Evolutionary conservation across 2,113 vertebrate genomes (phyloP).

Genomic region (Onychostoma macrolepis): DNA sequence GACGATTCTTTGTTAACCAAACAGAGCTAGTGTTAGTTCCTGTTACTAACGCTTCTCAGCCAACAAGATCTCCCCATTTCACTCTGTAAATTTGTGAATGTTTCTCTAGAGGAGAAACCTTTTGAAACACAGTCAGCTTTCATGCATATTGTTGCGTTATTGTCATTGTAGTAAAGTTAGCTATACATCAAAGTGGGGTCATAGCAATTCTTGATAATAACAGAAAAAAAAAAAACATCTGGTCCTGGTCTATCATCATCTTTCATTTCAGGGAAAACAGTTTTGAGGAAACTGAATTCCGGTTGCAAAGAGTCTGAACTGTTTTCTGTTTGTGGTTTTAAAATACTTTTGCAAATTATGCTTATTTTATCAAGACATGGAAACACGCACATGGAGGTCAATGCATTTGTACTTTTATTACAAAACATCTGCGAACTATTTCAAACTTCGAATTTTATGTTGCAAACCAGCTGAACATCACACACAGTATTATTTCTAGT

Average conservation of each 20-base stretch:
- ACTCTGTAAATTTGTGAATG: not conserved
- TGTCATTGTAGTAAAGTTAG: not conserved
- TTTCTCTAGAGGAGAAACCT: no score
- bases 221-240: no score
- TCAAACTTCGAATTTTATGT: not conserved
- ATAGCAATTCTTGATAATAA: no score
- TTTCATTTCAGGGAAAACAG: no score
- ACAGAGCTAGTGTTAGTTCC: not conserved
- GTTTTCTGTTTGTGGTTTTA: no score
- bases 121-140: not conserved
- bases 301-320: no score
- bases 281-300: no score
- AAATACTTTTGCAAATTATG: not conserved
- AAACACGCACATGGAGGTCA: not conserved
- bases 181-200: not conserved
- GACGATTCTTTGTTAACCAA: not conserved
- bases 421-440: not conserved
- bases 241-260: no score
- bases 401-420: not conserved
- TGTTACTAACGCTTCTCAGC: not conserved
- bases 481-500: not conserved
- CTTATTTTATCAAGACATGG: not conserved
- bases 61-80: not conserved
- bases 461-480: not conserved
- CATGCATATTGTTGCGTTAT: not conserved